Conservation (phyloP, 2,113 vertebrate genomes). For the Heterocephalus glaber region DNA sequence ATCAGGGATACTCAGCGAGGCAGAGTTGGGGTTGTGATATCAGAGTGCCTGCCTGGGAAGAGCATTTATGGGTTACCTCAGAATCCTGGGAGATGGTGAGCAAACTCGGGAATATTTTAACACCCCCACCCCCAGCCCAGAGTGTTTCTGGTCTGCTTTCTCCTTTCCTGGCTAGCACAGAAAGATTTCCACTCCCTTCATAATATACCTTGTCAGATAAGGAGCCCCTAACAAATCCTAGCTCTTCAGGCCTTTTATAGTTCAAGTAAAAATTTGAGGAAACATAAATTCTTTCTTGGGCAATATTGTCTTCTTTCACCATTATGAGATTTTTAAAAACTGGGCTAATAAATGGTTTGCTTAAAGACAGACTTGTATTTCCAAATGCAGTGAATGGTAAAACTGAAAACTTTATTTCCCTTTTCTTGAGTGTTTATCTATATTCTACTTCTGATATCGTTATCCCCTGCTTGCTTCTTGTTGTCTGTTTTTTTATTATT, state of each 20-base stretch:
- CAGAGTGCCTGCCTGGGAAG: background rate
- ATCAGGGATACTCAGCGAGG: too few relatives aligned
- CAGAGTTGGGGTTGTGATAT: background rate
- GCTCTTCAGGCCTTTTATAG: background rate
- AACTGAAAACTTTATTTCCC: background rate
- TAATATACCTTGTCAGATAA: background rate
- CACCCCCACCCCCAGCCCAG: background rate
- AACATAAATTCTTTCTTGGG: background rate
- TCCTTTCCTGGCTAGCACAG: too few relatives aligned
- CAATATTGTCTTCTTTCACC: background rate
- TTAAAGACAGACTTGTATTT: background rate
- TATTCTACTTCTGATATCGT: background rate
- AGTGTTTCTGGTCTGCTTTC: background rate
- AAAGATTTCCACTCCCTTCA: background rate
- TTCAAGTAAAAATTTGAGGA: background rate
- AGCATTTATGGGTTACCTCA: fast-evolving
- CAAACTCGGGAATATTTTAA: fast-evolving
- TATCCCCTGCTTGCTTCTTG: background rate
- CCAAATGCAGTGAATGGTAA: background rate
- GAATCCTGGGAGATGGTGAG: background rate
- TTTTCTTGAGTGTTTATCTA: background rate
- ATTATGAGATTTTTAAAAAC: background rate
- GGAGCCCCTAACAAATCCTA: background rate
- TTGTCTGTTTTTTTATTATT: background rate
- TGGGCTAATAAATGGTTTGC: background rate